Evolutionary conservation across 2,888 invertebrate species (phyloP).

Genomic region (Polydrusus tereticollis): DNA sequence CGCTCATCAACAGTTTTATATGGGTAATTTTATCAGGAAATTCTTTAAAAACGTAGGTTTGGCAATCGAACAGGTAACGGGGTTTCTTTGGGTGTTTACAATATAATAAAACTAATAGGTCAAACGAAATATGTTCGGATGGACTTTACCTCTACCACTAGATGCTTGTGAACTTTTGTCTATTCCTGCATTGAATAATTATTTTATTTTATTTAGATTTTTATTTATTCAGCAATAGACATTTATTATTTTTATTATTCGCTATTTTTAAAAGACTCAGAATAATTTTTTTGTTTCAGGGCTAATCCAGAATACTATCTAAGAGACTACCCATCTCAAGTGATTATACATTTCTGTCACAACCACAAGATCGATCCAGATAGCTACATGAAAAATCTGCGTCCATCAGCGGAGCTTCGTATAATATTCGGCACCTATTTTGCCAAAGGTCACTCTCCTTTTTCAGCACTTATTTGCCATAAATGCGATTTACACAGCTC

Average conservation of each 20-base stretch:
- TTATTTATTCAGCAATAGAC: neutral
- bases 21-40: no score
- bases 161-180: no score
- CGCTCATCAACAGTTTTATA: no score
- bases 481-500: slow-evolving; percentile 38
- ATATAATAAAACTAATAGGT: no score
- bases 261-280: no score
- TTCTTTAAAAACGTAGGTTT: no score
- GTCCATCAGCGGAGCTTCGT: slow-evolving; percentile 14
- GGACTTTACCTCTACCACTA: no score
- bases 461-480: slow-evolving; percentile 32
- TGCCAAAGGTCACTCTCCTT: slow-evolving; percentile 28
- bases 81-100: no score
- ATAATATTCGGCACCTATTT: slow-evolving; percentile 22
- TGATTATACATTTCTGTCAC: slow-evolving; percentile 38
- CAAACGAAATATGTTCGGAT: no score
- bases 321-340: slow-evolving; percentile 31
- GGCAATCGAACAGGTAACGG: no score
- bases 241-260: no score
- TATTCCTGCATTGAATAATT: no score
- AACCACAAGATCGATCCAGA: slow-evolving; percentile 31
- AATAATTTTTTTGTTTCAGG: slow-evolving; percentile 26
- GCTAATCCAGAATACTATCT: slow-evolving; percentile 36
- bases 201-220: neutral
- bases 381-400: slow-evolving; percentile 14